Evolutionary conservation across 2,888 invertebrate species (phyloP).

Genomic region (Cataglyphis livida): DNA sequence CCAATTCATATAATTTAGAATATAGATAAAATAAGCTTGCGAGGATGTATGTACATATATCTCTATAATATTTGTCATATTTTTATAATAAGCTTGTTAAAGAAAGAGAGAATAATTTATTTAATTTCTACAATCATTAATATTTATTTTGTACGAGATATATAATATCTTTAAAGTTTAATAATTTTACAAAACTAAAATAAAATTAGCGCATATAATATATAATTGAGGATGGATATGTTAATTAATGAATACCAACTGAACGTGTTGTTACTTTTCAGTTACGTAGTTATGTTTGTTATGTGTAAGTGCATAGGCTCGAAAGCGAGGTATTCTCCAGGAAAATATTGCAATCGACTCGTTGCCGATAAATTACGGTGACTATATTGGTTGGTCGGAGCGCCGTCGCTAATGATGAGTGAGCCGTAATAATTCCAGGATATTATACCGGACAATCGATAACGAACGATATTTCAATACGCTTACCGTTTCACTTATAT

Average conservation of each 20-base stretch:
- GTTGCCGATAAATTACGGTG: conserved; percentile 64
- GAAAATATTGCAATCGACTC: conserved; percentile 66
- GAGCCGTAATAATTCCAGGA: conserved; percentile 68
- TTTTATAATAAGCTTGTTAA: not conserved
- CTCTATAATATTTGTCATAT: not conserved
- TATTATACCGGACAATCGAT: conserved; percentile 72
- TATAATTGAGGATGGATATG: not conserved
- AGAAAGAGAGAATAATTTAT: not conserved
- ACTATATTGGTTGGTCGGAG: conserved; percentile 31
- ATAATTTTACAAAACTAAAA: not conserved
- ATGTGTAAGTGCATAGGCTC: not conserved
- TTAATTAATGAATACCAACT: not conserved
- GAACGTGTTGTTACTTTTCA: not conserved
- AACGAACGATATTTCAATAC: conserved; percentile 71
- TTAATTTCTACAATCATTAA: not conserved
- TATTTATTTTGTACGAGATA: not conserved
- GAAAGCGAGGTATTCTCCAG: conserved; percentile 7
- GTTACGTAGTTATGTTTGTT: not conserved
- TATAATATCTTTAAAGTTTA: not conserved
- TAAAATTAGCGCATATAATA: not conserved
- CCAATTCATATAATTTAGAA: conserved; percentile 15
- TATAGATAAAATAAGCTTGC: not conserved
- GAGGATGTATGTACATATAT: not conserved
- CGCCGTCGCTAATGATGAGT: conserved; percentile 69
- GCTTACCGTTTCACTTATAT: conserved; percentile 58